Percentiles rank a stretch among this genome's conserved stretches.
These are phyloP conservation scores for human DNA, from an alignment of 2,113 vertebrate species.

Conservation along the genomic window GRCh38 chr12:50363501-50364000, in stretches of 20 bases:
- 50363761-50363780: not conserved
- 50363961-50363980: not conserved
- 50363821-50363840: not conserved
- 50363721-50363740: not conserved
- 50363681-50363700: conserved; percentile 2
- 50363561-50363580: not conserved
- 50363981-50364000: not conserved
- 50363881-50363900: not conserved
- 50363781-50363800: not conserved
- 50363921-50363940: not conserved
- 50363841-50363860: not conserved
- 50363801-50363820: not conserved
- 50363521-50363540: not conserved
- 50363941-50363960: not conserved
- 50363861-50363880: not conserved
- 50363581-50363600: not conserved
- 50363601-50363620: not conserved
- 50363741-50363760: not conserved
- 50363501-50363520: conserved; percentile 18
- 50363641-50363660: not conserved
- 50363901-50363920: not conserved
- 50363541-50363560: not conserved
- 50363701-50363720: not conserved
- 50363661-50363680: not conserved
- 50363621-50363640: not conserved